Conservation (phyloP, 2,888 invertebrate genomes). For the Nemurella pictetii region DNA sequence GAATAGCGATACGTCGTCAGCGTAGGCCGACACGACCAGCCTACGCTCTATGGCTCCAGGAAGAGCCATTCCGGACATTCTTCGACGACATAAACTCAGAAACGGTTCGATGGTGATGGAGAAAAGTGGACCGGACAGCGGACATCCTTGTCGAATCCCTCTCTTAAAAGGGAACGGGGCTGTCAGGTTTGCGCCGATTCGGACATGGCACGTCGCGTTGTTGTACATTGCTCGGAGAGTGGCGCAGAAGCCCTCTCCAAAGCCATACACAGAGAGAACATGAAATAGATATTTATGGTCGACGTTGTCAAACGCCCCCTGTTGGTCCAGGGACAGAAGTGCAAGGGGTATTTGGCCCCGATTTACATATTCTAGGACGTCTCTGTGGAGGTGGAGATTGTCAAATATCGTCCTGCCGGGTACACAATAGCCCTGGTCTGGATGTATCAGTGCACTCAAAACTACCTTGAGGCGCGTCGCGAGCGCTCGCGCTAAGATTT, state of each 20-base stretch:
- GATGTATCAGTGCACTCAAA: slow-evolving; percentile 10
- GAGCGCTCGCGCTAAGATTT: slow-evolving; percentile 23
- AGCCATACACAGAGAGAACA: background rate
- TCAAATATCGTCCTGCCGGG: slow-evolving; percentile 22
- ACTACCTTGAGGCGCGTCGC: background rate
- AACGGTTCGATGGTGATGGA: slow-evolving; percentile 3
- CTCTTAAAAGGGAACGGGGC: background rate
- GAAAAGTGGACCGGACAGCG: slow-evolving; percentile 10
- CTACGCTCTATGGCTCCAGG: background rate
- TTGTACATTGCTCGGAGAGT: background rate
- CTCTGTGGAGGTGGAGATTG: slow-evolving; percentile 19
- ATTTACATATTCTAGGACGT: slow-evolving; percentile 16
- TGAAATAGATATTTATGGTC: slow-evolving; percentile 28
- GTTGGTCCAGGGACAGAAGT: slow-evolving; percentile 22
- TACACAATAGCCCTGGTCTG: slow-evolving; percentile 13
- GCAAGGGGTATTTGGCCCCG: background rate
- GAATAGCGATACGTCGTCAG: background rate
- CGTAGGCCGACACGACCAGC: slow-evolving; percentile 1
- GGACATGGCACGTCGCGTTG: background rate
- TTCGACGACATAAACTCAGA: background rate
- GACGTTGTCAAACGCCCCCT: slow-evolving; percentile 28
- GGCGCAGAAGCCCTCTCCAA: background rate
- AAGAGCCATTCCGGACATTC: background rate
- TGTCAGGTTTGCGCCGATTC: background rate
- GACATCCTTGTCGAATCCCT: background rate